These are phyloP conservation scores for Microctenopoma lineatum DNA, from an alignment of 2,797 vertebrate genomes.

Conservation along the genomic window DNA sequence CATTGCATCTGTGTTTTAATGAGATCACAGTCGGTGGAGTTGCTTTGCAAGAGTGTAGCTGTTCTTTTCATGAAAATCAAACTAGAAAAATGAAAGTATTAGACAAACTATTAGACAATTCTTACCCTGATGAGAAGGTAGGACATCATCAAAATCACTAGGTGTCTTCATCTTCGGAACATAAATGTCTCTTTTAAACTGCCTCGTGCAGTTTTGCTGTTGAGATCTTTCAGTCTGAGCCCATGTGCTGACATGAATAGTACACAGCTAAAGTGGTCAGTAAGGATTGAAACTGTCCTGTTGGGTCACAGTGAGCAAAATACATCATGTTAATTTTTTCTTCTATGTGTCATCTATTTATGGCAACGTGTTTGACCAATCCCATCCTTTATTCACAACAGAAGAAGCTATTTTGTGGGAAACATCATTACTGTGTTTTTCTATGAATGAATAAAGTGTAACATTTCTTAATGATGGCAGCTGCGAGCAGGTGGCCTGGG, in stretches of 20 bases:
- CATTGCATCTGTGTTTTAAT: not conserved
- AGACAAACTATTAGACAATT: not conserved
- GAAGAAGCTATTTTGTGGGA: not conserved
- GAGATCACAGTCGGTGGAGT: not conserved
- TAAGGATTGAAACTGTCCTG: too few relatives aligned
- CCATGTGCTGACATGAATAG: not conserved
- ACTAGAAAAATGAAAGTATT: not conserved
- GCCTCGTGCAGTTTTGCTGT: not conserved
- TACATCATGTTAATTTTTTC: not conserved
- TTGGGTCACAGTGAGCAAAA: too few relatives aligned
- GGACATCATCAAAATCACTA: conserved; percentile 2
- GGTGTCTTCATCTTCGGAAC: conserved; percentile 13
- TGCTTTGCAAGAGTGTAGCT: not conserved
- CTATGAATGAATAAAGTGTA: not conserved
- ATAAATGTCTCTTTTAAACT: not conserved
- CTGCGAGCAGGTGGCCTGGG: not conserved
- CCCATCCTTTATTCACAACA: not conserved
- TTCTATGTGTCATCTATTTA: not conserved
- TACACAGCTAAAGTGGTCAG: not conserved
- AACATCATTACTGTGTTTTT: not conserved
- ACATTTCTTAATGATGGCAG: not conserved
- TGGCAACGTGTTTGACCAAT: not conserved
- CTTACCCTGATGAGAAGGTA: not conserved
- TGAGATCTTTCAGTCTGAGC: not conserved
- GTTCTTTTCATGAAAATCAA: not conserved